Percentiles rank a stretch among this genome's conserved stretches.
These are phyloP conservation scores for Orchesella flavescens DNA, from an alignment of 2,888 invertebrate genomes.

Conservation along the genomic window DNA sequence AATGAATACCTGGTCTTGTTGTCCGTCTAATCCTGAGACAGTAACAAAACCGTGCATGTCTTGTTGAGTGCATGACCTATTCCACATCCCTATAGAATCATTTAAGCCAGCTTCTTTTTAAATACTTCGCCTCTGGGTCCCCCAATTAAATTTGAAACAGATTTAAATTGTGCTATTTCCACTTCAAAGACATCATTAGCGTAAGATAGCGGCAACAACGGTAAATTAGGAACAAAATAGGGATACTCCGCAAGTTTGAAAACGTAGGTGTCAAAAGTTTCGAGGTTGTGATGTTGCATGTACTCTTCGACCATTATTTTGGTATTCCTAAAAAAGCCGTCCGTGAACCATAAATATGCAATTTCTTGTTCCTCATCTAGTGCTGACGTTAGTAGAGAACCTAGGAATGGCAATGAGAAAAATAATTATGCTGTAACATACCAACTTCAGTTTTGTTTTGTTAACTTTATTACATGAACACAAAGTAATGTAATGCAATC, in stretches of 20 bases:
- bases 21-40: background rate
- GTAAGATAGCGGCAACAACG: background rate
- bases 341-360: background rate
- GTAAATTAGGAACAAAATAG: slow-evolving; percentile 14
- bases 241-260: slow-evolving; percentile 19
- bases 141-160: background rate
- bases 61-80: background rate
- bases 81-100: background rate
- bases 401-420: background rate
- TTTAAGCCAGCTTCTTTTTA: background rate
- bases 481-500: too few species aligned
- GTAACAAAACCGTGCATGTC: background rate
- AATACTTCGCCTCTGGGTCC: background rate
- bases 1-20: too few species aligned
- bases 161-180: slow-evolving; percentile 6
- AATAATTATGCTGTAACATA: too few species aligned
- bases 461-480: too few species aligned
- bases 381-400: slow-evolving; percentile 8
- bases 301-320: slow-evolving; percentile 1
- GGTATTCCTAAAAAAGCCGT: background rate
- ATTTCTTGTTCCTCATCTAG: slow-evolving; percentile 6
- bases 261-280: background rate
- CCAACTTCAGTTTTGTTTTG: too few species aligned
- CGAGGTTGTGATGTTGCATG: background rate
- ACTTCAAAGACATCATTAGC: background rate